phyloP scores from a whole-genome alignment of 2,797 vertebrate genomes.

The Enoplosus armatus region DNA sequence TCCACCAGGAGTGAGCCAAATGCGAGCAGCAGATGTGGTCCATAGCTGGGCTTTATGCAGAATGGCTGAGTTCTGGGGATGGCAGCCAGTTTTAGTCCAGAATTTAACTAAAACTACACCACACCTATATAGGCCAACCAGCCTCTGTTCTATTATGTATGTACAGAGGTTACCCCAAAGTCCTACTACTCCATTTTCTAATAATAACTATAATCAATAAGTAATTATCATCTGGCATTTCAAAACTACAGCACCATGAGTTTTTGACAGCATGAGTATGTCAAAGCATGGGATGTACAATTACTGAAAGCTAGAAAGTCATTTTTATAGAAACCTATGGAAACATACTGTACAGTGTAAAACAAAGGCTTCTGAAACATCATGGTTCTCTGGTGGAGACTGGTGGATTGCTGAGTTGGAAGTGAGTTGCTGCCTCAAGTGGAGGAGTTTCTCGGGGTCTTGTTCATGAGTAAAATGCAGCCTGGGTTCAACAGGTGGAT shows the following conservation, averaged over 20 bases:
- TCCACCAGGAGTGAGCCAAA: not conserved
- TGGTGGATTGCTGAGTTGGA: no score
- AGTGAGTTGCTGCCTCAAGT: no score
- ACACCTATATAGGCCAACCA: not conserved
- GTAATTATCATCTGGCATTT: not conserved
- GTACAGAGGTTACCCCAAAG: not conserved
- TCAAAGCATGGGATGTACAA: not conserved
- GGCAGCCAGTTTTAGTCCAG: not conserved
- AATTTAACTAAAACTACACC: not conserved
- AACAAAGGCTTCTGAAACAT: not conserved
- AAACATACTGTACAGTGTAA: not conserved
- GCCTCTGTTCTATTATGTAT: not conserved
- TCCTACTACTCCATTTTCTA: not conserved
- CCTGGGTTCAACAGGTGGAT: no score
- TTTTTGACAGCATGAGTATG: not conserved
- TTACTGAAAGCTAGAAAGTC: not conserved
- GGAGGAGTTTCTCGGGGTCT: no score
- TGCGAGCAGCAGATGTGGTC: not conserved
- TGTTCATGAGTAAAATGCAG: no score
- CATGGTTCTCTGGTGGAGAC: no score
- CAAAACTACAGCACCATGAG: not conserved
- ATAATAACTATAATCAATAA: not conserved
- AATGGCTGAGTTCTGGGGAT: not conserved
- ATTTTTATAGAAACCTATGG: no score
- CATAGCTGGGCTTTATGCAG: not conserved